A percentile compares a stretch with the other conserved stretches of the same genome.
Conservation (phyloP, 2,797 vertebrate species). For the Fistularia tabacaria region DNA sequence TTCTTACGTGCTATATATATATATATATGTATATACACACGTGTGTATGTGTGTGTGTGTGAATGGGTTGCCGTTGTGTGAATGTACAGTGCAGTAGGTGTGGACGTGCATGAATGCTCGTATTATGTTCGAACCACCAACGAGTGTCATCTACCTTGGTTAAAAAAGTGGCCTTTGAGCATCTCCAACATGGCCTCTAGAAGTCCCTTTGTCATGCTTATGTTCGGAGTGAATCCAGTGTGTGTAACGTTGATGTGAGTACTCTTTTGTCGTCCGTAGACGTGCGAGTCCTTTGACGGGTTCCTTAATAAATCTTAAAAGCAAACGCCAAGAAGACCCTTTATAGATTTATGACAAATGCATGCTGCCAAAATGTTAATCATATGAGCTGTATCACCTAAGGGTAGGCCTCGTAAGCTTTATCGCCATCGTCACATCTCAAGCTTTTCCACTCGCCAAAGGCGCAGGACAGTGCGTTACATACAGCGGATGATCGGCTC, state of each 20-base stretch:
- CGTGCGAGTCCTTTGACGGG: constrained; percentile 38
- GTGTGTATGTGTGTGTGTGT: constrained; percentile 19
- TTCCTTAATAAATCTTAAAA: no score
- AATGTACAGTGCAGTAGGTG: not conserved
- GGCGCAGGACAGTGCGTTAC: constrained; percentile 26
- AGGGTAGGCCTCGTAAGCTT: constrained; percentile 39
- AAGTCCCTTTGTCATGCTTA: constrained; percentile 42
- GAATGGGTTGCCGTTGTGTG: constrained; percentile 19
- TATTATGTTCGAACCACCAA: constrained; percentile 25
- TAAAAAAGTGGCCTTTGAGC: constrained; percentile 74
- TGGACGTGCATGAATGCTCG: not conserved
- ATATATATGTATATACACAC: no score
- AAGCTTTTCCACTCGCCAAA: constrained; percentile 25
- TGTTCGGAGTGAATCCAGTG: constrained; percentile 42
- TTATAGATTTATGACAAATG: constrained; percentile 50
- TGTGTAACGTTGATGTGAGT: constrained; percentile 51
- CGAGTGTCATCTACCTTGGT: constrained; percentile 62
- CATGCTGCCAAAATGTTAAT: constrained; percentile 63
- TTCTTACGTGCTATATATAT: constrained; percentile 26
- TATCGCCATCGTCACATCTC: constrained; percentile 11
- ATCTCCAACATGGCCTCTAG: constrained; percentile 58
- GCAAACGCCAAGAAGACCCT: constrained; percentile 38
- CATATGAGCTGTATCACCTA: constrained; percentile 44
- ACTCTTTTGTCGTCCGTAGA: constrained; percentile 48
- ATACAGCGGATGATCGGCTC: constrained; percentile 40